phyloP scores from a whole-genome alignment of 1,140 invertebrate genomes.

The Battus philenor region DNA sequence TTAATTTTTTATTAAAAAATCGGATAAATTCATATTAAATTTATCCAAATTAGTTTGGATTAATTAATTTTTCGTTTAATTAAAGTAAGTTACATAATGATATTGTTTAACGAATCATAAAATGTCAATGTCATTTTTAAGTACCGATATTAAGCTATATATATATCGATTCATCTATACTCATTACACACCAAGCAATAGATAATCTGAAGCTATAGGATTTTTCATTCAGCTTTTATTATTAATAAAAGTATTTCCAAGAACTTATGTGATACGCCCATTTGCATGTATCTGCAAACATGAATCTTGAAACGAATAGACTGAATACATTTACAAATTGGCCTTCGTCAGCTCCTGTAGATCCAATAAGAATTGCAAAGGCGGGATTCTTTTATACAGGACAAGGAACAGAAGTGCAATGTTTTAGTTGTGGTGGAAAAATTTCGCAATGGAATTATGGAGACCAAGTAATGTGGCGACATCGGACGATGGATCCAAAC shows the following conservation, averaged over 20 bases:
- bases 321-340: constrained; percentile 83
- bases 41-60: too few species aligned
- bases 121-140: neutral
- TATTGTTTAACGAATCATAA: too few species aligned
- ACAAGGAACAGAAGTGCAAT: constrained; percentile 81
- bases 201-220: neutral
- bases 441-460: constrained; percentile 86
- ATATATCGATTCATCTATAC: constrained; percentile 14
- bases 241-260: neutral
- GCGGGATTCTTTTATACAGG: constrained; percentile 90
- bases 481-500: constrained; percentile 78
- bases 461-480: constrained; percentile 82
- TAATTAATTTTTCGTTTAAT: too few species aligned
- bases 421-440: constrained; percentile 83
- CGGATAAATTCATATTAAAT: too few species aligned
- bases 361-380: constrained; percentile 81
- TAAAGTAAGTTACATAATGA: too few species aligned
- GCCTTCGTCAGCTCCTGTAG: constrained; percentile 81
- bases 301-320: constrained; percentile 83
- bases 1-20: too few species aligned
- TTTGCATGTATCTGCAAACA: constrained; percentile 40
- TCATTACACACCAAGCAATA: too few species aligned
- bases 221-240: neutral
- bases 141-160: neutral
- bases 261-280: constrained; percentile 2